Evolutionary conservation across 2,113 vertebrate genomes (phyloP).

Genomic region (Seriola aureovittata): DNA sequence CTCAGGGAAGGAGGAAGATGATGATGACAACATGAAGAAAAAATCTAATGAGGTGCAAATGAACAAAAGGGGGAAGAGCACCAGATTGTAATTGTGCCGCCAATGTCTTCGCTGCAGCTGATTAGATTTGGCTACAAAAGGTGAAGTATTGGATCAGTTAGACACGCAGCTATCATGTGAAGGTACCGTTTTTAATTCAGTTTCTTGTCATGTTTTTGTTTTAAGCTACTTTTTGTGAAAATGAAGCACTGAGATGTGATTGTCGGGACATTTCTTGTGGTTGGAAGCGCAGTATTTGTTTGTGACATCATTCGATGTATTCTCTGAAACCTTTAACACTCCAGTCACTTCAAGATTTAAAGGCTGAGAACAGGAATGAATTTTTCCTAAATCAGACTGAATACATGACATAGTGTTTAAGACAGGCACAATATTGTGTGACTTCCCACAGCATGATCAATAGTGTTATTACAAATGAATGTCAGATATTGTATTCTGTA

Average conservation of each 20-base stretch:
- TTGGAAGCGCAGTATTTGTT: conserved; percentile 10
- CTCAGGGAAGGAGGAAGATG: conserved; percentile 31
- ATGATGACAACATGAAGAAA: conserved; percentile 46
- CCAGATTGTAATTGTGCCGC: conserved; percentile 81
- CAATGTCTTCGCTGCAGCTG: not conserved
- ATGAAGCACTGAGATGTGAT: conserved; percentile 15
- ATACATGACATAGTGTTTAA: not conserved
- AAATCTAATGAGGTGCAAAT: not conserved
- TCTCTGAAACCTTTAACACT: conserved; percentile 16
- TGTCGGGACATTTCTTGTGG: not conserved
- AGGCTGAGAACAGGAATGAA: not conserved
- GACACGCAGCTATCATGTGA: not conserved
- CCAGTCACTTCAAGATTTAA: not conserved
- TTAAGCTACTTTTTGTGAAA: conserved; percentile 6
- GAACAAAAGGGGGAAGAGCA: conserved; percentile 70
- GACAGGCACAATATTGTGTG: not conserved
- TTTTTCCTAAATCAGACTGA: conserved; percentile 9
- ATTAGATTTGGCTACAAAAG: not conserved
- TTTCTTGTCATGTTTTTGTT: not conserved
- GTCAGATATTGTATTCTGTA: conserved; percentile 2
- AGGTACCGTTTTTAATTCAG: not conserved
- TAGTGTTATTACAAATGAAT: conserved; percentile 17
- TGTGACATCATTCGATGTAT: not conserved
- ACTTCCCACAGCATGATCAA: conserved; percentile 28
- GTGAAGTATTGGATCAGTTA: not conserved